Evolutionary conservation across 37 sponge, comb jelly and placozoan species (phyloP), one percentile per base, ranked within the genome.

Genomic region (Eunapius fragilis): DNA sequence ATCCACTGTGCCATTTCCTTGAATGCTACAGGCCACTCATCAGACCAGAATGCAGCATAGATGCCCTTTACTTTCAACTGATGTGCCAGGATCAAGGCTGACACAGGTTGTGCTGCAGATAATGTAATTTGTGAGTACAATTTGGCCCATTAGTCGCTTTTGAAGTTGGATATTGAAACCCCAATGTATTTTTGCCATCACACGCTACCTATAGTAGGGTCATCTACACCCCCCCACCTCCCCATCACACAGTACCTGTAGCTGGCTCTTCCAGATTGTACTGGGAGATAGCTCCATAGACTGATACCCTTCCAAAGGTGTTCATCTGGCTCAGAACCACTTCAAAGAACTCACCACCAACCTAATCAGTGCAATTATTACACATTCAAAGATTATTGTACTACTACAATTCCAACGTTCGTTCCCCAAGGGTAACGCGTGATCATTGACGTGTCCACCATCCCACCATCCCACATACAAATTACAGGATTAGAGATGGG

Each of bases 321-420:
- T 92, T 94, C 97, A 96, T 96, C 41, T 82, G 71, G 10, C 50
- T 12, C 25, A 96, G 27, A 7, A 92, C 88, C 0, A 92, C 86
- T 17, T 91, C 92, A 86, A 87, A 90, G 69, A 89, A 91, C 1
- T 91, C 94, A 22, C 96, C 96, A 68, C 96, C 96, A 88, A 96
- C 96, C 96, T 96, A 31, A 2, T 3, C 3, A 58, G 58, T 58
- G 58, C 58, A 58, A n/a, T n/a, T n/a, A n/a, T n/a, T n/a, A n/a
- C n/a, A n/a, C n/a, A n/a, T n/a, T n/a, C n/a, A 0, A 12, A 58
- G 14, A 19, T 2, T 11, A 45, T 45, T 45, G 47, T 11, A 9
- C 9, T n/a, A n/a, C n/a, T n/a, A n/a, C n/a, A n/a, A n/a, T n/a
- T n/a, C n/a, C n/a, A n/a, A n/a, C n/a, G n/a, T n/a, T n/a, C n/a